Evolutionary conservation across 2,797 vertebrate genomes (phyloP).

Genomic region (Sternarchorhynchus goeldii): DNA sequence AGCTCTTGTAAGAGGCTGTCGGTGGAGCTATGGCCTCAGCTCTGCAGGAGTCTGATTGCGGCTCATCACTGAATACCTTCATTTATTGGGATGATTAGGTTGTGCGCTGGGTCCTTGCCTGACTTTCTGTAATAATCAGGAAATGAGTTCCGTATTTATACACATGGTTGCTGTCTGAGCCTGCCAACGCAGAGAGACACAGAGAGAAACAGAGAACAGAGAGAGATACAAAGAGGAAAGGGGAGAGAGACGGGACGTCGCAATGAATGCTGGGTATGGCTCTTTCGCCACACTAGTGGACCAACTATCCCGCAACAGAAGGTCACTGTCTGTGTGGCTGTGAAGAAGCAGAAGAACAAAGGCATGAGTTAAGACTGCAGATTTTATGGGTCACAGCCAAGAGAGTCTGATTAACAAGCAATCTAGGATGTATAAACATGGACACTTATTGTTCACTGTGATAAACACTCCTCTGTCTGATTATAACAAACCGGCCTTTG

Average conservation of each 20-base stretch:
- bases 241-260: conserved; percentile 48
- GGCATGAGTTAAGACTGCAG: conserved; percentile 49
- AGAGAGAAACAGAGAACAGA: too few relatives aligned
- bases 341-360: conserved; percentile 41
- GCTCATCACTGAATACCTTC: conserved; percentile 58
- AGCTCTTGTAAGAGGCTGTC: conserved; percentile 48
- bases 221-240: too few relatives aligned
- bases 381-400: conserved; percentile 48
- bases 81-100: conserved; percentile 59
- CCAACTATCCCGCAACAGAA: conserved; percentile 57
- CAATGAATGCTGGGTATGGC: conserved; percentile 58
- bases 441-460: conserved; percentile 34
- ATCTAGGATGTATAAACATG: conserved; percentile 1
- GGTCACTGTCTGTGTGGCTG: conserved; percentile 50
- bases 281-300: conserved; percentile 46
- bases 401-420: conserved; percentile 26
- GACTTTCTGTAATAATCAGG: conserved; percentile 55
- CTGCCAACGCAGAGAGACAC: conserved; percentile 27
- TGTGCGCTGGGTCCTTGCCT: conserved; percentile 47
- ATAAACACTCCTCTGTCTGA: conserved; percentile 39
- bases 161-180: conserved; percentile 23
- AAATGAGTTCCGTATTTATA: conserved; percentile 41
- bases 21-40: conserved; percentile 48
- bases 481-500: not conserved
- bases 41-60: conserved; percentile 59